A percentile compares a stretch with the other conserved stretches of the same genome.
Evolutionary conservation across 2,113 vertebrate species (phyloP).

Genomic region (Stictonetta naevosa): DNA sequence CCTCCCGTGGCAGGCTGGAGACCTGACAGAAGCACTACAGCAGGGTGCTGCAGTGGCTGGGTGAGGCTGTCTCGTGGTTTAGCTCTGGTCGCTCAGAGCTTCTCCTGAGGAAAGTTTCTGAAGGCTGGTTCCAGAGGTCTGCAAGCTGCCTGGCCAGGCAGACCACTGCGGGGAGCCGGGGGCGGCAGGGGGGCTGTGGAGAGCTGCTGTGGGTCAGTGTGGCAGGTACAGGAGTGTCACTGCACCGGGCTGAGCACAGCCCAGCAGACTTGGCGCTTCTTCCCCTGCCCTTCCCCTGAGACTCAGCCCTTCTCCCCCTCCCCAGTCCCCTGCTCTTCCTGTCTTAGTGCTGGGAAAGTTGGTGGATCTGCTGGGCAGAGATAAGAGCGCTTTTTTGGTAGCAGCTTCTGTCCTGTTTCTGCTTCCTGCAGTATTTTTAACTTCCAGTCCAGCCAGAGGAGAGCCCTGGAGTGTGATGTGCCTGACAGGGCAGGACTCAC

Average conservation of each 20-base stretch:
- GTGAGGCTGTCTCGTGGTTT: not conserved
- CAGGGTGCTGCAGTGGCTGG: not conserved
- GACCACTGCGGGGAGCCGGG: not conserved
- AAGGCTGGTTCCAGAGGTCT: not conserved
- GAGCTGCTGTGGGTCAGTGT: not conserved
- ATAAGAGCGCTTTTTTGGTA: slow-evolving; percentile 32
- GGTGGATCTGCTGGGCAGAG: slow-evolving; percentile 40
- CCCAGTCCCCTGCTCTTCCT: not conserved
- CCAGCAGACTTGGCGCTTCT: not conserved
- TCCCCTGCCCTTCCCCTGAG: not conserved
- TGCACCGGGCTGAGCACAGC: not conserved
- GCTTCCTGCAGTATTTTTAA: slow-evolving; percentile 45
- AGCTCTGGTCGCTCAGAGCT: not conserved
- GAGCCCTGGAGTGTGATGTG: not conserved
- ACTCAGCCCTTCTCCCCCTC: not conserved
- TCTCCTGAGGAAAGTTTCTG: not conserved
- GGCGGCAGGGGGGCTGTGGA: not conserved
- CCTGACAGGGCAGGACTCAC: not conserved
- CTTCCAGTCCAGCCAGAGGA: not conserved
- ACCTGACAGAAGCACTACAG: not conserved
- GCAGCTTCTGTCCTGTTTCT: not conserved
- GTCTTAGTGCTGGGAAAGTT: not conserved
- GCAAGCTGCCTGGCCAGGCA: not conserved
- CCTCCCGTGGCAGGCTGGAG: not conserved
- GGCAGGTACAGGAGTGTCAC: not conserved